Evolutionary conservation across 2,888 invertebrate genomes (phyloP), one percentile per base, ranked within the genome.

Genomic region (Phengaris arion): DNA sequence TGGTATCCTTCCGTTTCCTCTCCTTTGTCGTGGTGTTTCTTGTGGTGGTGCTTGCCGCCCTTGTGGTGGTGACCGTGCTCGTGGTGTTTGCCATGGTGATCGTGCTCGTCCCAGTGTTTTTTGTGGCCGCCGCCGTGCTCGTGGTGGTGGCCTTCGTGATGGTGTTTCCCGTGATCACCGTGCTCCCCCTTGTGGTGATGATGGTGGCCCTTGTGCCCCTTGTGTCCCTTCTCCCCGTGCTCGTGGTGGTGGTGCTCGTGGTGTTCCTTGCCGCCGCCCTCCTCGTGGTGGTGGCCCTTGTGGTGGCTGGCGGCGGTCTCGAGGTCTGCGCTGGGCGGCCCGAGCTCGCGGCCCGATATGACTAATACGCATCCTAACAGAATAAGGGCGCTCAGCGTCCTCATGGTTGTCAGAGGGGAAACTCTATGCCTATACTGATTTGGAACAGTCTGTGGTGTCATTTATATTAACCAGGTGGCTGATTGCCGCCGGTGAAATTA

Each of bases 21-120:
- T 0, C 97, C 97, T 85, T 97, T 97, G 85, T 97, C 97, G 89
- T 97, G 97, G 64, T 97, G 96, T 84, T 97, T 97, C 86, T 97
- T 97, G 84, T 96, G 96, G 64, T 96, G 96, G 86, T 96, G 96
- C 83, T 97, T 97, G 54, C 96, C 96, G 22, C 95, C 97, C 85
- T 97, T 97, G 85, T 96, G 96, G 78, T 96, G 96, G 80, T 97
- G 96, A 7, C 96, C 97, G 73, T 95, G 95, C 77, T 96, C 96
- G 83, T 97, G 96, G 82, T 97, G 97, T 75, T 96, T 95, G 0
- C 96, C 96, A 83, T 96, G 94, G 83, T 97, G 96, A 69, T 96
- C 96, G 78, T 95, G 95, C 84, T 96, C 96, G 81, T 96, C 96
- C 89, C 96, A 96, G 83, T 97, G 96, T 76, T 96, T 95, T 85